A percentile compares a stretch with the other conserved stretches of the same genome.
Evolutionary conservation across 1,140 invertebrate genomes (phyloP).

Genomic region (Spodoptera frugiperda): DNA sequence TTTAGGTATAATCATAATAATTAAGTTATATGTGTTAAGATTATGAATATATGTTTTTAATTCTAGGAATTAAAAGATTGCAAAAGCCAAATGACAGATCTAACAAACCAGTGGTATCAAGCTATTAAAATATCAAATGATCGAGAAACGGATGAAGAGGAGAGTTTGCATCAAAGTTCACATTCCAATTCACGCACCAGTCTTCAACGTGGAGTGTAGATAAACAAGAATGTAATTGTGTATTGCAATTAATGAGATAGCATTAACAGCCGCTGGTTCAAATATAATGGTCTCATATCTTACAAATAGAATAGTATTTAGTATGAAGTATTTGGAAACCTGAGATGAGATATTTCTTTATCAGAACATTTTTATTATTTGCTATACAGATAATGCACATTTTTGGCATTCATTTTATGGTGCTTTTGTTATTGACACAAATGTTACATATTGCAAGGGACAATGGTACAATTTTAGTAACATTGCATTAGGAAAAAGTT

Average conservation of each 20-base stretch:
- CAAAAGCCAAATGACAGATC: slow-evolving; percentile 97
- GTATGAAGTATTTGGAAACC: too few species aligned
- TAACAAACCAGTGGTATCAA: slow-evolving; percentile 99
- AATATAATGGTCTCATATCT: too few species aligned
- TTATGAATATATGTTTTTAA: slow-evolving; percentile 31
- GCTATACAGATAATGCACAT: too few species aligned
- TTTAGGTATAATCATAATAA: too few species aligned
- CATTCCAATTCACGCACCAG: slow-evolving; percentile 75
- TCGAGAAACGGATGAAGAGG: slow-evolving; percentile 86
- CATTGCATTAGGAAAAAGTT: slow-evolving; percentile 5
- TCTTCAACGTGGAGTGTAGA: slow-evolving; percentile 73
- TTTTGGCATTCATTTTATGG: too few species aligned
- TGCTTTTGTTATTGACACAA: too few species aligned
- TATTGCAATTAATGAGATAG: too few species aligned
- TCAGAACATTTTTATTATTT: too few species aligned
- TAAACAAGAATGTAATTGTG: neutral
- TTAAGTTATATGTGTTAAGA: too few species aligned
- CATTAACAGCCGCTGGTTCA: too few species aligned
- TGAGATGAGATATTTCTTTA: too few species aligned
- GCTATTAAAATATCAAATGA: slow-evolving; percentile 94
- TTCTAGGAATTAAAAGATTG: slow-evolving; percentile 96
- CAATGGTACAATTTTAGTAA: slow-evolving; percentile 4
- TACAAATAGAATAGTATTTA: too few species aligned
- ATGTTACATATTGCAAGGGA: neutral
- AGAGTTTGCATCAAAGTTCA: slow-evolving; percentile 73